Conservation (phyloP, 2,113 vertebrate species). For the Nematolebias whitei region DNA sequence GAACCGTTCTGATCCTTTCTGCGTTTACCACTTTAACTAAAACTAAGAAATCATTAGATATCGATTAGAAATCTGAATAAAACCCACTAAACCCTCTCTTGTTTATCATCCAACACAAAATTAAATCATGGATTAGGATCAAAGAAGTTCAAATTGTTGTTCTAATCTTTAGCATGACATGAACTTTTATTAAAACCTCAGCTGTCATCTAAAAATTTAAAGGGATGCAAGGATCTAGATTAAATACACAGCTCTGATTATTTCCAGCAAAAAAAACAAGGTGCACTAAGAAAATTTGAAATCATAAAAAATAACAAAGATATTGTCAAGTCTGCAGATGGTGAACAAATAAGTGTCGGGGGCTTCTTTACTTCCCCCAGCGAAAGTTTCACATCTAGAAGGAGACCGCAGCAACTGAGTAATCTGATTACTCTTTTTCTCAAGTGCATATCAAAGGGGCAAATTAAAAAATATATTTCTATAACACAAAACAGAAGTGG, state of each 20-base stretch:
- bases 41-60: not conserved
- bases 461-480: conserved; percentile 34
- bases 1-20: conserved; percentile 1
- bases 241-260: not conserved
- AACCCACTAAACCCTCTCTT: too few species aligned
- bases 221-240: not conserved
- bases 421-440: conserved; percentile 22
- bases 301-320: not conserved
- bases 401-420: conserved; percentile 10
- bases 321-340: not conserved
- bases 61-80: too few species aligned
- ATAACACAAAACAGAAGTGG: conserved; percentile 55
- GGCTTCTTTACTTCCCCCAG: conserved; percentile 2
- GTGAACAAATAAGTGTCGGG: conserved; percentile 1
- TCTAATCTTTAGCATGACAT: not conserved
- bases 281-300: not conserved
- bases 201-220: too few species aligned
- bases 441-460: conserved; percentile 23
- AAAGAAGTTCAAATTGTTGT: not conserved
- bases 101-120: too few species aligned
- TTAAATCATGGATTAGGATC: not conserved
- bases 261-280: not conserved
- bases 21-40: not conserved
- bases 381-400: conserved; percentile 15
- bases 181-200: too few species aligned